Evolutionary conservation across 2,797 vertebrate genomes (phyloP), one percentile per base, ranked within the genome.

Genomic region (Otolemur crassicaudatus): DNA sequence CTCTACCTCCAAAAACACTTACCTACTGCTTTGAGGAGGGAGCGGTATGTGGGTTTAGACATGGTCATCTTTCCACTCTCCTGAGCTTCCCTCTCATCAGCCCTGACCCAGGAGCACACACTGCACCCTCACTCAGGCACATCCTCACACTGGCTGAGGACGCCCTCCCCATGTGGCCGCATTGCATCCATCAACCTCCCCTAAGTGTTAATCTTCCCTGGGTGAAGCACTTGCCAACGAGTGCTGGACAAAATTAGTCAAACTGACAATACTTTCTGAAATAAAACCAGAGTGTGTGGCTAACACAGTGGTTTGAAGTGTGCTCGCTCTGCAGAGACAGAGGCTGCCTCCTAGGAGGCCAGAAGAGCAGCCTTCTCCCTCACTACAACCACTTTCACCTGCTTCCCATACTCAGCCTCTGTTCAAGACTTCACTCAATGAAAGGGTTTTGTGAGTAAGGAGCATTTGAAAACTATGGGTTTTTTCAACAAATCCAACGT

Each of bases 381-480:
- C 73, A 31, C n/a, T 31, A 40, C 0, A 10, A 82, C 12, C 31
- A 37, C 43, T 53, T 94, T 79, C 14, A n/a, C 40, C 72, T 72
- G 1, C n/a, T 31, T 61, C 75, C 63, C 0, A 14, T 20, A 37
- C 5, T 11, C 9, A 29, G 5, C 14, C 12, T 85, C 43, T 56
- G 27, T 25, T 80, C 17, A 81, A 61, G 34, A 79, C n/a, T 85
- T 89, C 49, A 82, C 43, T 88, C 60, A 37, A 34, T 22, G 23
- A 65, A 80, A 75, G 7, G 16, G 4, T 84, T 92, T 80, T 60
- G 20, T 85, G 46, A 87, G 8, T 31, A 85, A 96, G 75, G 72
- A 25, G 1, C 7, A 67, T 70, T 31, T 69, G 37, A 53, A 88
- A 91, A 65, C 3, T 29, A 61, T 73, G 27, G 16, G 49, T 53